Percentiles rank a stretch among this genome's conserved stretches.
Conservation (phyloP, 2,113 vertebrate species). For the Lophura nycthemera region DNA sequence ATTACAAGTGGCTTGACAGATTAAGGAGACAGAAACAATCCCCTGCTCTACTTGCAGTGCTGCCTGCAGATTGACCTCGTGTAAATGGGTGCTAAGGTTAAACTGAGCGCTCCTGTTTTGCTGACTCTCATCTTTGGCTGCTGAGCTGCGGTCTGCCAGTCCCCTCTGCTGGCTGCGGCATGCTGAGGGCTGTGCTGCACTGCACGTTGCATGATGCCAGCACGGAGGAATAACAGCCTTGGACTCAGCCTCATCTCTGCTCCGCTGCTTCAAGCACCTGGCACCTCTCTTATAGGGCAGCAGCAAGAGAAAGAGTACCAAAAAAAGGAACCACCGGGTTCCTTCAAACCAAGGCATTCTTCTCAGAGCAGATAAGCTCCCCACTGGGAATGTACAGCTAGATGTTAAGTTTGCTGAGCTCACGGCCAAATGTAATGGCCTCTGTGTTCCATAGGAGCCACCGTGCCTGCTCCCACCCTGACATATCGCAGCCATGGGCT, state of each 20-base stretch:
- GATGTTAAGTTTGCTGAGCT: neutral
- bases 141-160: neutral
- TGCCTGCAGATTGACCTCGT: neutral
- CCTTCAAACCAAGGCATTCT: neutral
- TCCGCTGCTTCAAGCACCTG: fast-evolving
- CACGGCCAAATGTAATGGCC: neutral
- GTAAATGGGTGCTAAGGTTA: neutral
- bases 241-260: no score
- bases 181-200: neutral
- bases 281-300: neutral
- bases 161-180: slow-evolving; percentile 59
- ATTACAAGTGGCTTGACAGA: neutral
- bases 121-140: neutral
- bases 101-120: fast-evolving
- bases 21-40: neutral
- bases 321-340: neutral
- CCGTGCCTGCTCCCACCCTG: fast-evolving
- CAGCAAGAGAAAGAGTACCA: neutral
- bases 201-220: fast-evolving
- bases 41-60: neutral
- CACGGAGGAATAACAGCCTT: fast-evolving
- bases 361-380: neutral
- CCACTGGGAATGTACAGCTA: fast-evolving
- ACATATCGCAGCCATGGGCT: fast-evolving
- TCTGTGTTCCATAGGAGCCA: fast-evolving